Evolutionary conservation across 2,797 vertebrate genomes (phyloP).

Genomic region (Amblyopsis hoosieri): DNA sequence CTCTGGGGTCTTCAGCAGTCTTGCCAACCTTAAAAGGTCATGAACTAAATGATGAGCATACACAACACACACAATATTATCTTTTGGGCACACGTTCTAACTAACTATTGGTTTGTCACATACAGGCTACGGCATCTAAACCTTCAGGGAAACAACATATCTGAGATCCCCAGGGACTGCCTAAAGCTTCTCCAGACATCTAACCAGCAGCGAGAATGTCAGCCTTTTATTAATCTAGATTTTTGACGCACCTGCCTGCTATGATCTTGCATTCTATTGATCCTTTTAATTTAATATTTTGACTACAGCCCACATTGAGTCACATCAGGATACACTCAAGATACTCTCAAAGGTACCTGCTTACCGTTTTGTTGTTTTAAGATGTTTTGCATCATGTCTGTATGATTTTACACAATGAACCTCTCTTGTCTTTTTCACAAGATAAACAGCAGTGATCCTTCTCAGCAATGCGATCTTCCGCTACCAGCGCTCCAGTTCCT

Average conservation of each 20-base stretch:
- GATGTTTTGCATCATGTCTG: neutral
- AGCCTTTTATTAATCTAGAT: neutral
- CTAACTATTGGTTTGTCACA: slow-evolving; percentile 16
- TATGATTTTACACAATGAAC: neutral
- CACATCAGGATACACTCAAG: slow-evolving; percentile 16
- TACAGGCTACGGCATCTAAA: slow-evolving; percentile 84
- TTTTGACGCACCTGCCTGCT: neutral
- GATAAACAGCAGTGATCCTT: too few relatives aligned
- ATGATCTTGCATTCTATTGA: neutral
- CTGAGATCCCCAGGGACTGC: slow-evolving; percentile 68
- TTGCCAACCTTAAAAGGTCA: slow-evolving; percentile 81
- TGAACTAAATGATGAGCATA: neutral
- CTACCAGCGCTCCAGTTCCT: slow-evolving; percentile 82
- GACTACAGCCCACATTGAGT: slow-evolving; percentile 30
- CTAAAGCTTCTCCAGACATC: slow-evolving; percentile 21
- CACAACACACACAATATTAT: neutral
- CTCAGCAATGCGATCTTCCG: slow-evolving; percentile 58
- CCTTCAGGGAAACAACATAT: slow-evolving; percentile 82
- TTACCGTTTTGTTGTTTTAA: neutral
- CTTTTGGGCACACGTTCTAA: neutral
- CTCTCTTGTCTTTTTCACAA: too few relatives aligned
- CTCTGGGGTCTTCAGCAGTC: slow-evolving; percentile 78
- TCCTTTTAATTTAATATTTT: slow-evolving; percentile 12
- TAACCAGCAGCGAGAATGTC: slow-evolving; percentile 8
- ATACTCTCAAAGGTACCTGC: slow-evolving; percentile 41